Base-by-base conservation (phyloP, 1,140 invertebrate species). In the Streblospio benedicti region DNA sequence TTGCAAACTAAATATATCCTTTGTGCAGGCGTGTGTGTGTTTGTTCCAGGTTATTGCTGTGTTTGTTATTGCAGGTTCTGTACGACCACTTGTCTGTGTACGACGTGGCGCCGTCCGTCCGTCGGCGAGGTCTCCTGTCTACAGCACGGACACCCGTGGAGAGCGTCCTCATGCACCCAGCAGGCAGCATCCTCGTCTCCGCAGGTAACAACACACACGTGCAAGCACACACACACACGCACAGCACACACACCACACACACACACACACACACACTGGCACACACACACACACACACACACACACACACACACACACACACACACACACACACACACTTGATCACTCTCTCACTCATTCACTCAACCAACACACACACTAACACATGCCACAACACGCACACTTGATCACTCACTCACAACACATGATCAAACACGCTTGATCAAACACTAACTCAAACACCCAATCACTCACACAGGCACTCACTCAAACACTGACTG, bases 181-280 rank as follows among this genome's bases (percentile, higher is more conserved):
- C 86, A 50, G 92, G 93, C 25, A 89, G 90, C 47, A 83, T 97
- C 64, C 89, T 97, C 70, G 79, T 95, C 18, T 91, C 90, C 68
- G 91, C 91, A 65, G 92, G 85, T 86, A 72, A 68, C 64, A 56
- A 47, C 18, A 31, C 4, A 47, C 31, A 35, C 53, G 38, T 33
- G 16, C 53, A 55, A 30, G 32, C 53, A 55, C 53, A 35, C 53
- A 55, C 53, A 35, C 53, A 55, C 53, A 35, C 53, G 38, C 53
- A 35, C 53, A 55, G n/a, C 35, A 9, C 35, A 38, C 35, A 9
- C 35, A 55, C 28, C 18, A 30, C 9, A 52, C 6, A 9, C 50
- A 52, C 45, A 18, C 45, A 49, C 45, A 18, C 45, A 49, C 50
- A 30, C 50, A 1, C 23, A 30, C 23, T 12, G 6, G 27, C 50